A percentile compares a stretch with the other conserved stretches of the same genome.
These are phyloP conservation scores for Orthonychiurus folsomi DNA, from an alignment of 2,888 invertebrate species.

Conservation along the genomic window DNA sequence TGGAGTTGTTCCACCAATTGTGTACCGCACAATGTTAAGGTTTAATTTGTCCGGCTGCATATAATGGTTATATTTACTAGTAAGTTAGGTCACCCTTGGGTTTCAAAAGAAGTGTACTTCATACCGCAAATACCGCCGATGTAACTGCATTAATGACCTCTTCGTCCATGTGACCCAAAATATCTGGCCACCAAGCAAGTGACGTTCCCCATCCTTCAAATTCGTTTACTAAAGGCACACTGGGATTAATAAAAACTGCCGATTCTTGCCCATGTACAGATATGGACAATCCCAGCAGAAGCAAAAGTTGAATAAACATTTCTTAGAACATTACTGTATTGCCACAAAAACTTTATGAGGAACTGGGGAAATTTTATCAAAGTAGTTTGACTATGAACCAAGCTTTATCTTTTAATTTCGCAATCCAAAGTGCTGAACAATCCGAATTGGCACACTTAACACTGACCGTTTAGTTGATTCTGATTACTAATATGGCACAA, in stretches of 20 bases:
- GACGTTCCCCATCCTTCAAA: conserved; percentile 38
- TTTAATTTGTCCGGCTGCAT: conserved; percentile 34
- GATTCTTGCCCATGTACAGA: neutral
- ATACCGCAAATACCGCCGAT: conserved; percentile 29
- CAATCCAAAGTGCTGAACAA: no score
- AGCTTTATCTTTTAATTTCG: no score
- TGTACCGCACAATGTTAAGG: conserved; percentile 35
- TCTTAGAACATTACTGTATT: no score
- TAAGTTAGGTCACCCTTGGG: neutral
- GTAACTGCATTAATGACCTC: conserved; percentile 29
- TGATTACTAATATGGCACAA: no score
- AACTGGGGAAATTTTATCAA: no score
- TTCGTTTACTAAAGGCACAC: conserved; percentile 18
- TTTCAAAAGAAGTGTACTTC: neutral
- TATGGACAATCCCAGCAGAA: no score
- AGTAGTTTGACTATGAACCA: no score
- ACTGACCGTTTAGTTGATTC: no score
- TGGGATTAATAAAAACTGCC: conserved; percentile 25
- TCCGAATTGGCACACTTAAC: no score
- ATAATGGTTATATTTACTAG: no score
- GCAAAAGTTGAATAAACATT: no score
- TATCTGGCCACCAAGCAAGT: conserved; percentile 36
- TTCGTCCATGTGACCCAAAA: conserved; percentile 32
- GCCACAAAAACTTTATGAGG: no score
- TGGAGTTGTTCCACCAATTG: conserved; percentile 37